These are phyloP conservation scores for Synodontis membranacea DNA, from an alignment of 2,113 vertebrate genomes.

Conservation along the genomic window DNA sequence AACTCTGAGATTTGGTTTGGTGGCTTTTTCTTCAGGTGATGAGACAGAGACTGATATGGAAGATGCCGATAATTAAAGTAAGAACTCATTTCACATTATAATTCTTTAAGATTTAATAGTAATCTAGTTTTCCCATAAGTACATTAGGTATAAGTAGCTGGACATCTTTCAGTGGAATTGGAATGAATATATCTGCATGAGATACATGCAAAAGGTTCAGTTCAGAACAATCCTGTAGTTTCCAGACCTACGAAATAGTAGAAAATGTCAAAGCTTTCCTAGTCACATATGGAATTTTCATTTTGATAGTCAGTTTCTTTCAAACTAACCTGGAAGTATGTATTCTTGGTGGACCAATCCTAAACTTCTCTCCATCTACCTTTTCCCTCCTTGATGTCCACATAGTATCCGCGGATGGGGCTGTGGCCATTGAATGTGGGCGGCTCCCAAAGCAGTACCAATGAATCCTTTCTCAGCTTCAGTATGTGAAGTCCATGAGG, in stretches of 20 bases:
- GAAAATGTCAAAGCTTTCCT: neutral
- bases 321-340: slow-evolving; percentile 82
- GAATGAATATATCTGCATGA: neutral
- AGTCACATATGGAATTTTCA: neutral
- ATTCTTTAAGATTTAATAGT: neutral
- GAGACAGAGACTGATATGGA: neutral
- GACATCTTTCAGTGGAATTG: neutral
- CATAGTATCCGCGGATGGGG: slow-evolving; percentile 86
- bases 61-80: neutral
- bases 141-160: neutral
- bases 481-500: slow-evolving; percentile 81
- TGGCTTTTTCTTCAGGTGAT: neutral
- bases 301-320: no score
- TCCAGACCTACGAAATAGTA: neutral
- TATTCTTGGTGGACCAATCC: slow-evolving; percentile 76
- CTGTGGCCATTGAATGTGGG: slow-evolving; percentile 84
- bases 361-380: slow-evolving; percentile 85
- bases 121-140: neutral
- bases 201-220: neutral
- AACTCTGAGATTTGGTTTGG: neutral
- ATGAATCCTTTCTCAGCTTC: slow-evolving; percentile 86
- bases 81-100: neutral
- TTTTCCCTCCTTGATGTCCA: slow-evolving; percentile 85
- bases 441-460: slow-evolving; percentile 88
- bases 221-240: neutral